These are phyloP conservation scores for Falcunculus frontatus DNA, from an alignment of 2,113 vertebrate genomes.

Conservation along the genomic window DNA sequence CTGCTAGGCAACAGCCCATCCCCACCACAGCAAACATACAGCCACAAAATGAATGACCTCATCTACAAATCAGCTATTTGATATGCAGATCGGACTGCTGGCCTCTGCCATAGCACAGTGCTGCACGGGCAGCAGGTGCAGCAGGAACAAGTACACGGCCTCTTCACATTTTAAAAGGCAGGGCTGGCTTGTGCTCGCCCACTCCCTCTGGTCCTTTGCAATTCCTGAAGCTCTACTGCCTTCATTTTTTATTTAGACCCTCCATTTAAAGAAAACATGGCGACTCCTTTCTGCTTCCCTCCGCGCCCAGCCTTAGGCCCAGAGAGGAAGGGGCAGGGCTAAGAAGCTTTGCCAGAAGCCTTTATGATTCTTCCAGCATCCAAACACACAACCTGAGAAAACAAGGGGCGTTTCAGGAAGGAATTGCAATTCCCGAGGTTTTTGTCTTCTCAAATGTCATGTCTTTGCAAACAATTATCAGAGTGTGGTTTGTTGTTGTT, in stretches of 20 bases:
- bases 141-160: slow-evolving; percentile 44
- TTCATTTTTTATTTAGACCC: slow-evolving; percentile 62
- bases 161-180: slow-evolving; percentile 51
- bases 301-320: neutral
- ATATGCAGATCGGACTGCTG: slow-evolving; percentile 75
- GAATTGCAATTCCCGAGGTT: neutral
- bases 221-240: slow-evolving; percentile 59
- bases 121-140: slow-evolving; percentile 76
- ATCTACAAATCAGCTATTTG: slow-evolving; percentile 79
- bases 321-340: neutral
- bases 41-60: slow-evolving; percentile 75
- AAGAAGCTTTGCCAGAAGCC: neutral
- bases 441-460: neutral
- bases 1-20: slow-evolving; percentile 75
- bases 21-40: slow-evolving; percentile 66
- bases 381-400: neutral
- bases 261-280: slow-evolving; percentile 30
- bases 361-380: neutral
- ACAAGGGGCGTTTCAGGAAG: neutral
- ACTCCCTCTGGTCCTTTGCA: slow-evolving; percentile 53
- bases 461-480: neutral
- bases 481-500: neutral
- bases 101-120: slow-evolving; percentile 57
- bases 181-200: neutral
- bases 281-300: neutral